Evolutionary conservation across 1,140 invertebrate species (phyloP).

Genomic region (Drosophila miranda): DNA sequence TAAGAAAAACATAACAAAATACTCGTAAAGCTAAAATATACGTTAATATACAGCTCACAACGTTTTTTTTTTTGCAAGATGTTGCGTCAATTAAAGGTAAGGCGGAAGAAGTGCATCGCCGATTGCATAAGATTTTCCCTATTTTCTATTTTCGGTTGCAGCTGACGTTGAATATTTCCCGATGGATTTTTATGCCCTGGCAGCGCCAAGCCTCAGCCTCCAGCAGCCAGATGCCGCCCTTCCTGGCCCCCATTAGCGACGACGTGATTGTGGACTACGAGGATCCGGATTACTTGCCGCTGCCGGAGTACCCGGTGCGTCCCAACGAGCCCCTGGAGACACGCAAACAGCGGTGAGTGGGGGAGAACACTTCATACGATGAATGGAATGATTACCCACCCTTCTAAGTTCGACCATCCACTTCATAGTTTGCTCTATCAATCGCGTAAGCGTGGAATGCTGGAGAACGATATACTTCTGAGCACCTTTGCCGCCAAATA

Average conservation of each 20-base stretch:
- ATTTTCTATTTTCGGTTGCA: constrained; percentile 33
- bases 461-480: constrained; percentile 97
- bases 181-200: constrained; percentile 33
- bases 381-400: too few relatives aligned
- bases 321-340: constrained; percentile 64
- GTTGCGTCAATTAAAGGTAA: too few relatives aligned
- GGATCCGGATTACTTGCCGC: constrained; percentile 69
- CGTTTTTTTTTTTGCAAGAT: too few relatives aligned
- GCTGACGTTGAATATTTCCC: constrained; percentile 37
- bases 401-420: background rate
- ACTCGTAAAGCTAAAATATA: too few relatives aligned
- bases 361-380: too few relatives aligned
- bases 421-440: constrained; percentile 93
- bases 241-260: constrained; percentile 37
- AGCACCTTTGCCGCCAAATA: constrained; percentile 95
- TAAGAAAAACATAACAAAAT: too few relatives aligned
- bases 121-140: constrained; percentile 24
- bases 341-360: constrained; percentile 67
- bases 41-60: too few relatives aligned
- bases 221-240: constrained; percentile 6
- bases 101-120: background rate
- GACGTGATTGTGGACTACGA: constrained; percentile 76
- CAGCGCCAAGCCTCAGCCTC: constrained; percentile 2
- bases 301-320: constrained; percentile 71
- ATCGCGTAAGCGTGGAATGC: constrained; percentile 97